Base-by-base conservation (phyloP, 2,888 invertebrate genomes). In the Scaptomyza caliginosa region DNA sequence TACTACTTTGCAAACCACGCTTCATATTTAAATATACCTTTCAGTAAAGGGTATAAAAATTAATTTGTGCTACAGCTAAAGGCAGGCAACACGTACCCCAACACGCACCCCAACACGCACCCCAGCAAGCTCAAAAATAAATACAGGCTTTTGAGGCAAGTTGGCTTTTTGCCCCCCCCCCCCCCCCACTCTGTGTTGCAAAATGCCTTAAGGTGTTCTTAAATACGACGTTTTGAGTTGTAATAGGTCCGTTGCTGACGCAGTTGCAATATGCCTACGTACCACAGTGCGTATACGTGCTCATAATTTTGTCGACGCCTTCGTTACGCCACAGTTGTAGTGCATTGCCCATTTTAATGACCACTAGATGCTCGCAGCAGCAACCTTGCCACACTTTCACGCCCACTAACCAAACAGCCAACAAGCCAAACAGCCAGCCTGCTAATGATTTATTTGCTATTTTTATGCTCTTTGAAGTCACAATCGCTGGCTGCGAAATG, bases 401-500 rank as follows among this genome's bases (percentile, higher is more conserved):
- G 56, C 60, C 70, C 63, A 52, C 17, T n/a, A 16, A 5, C 7
- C 32, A 13, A 13, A 1, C 32, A 32, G 4, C 13, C 30, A n/a
- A 19, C 52, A 40, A 54, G 72, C 65, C 32, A 32, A 2, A 10
- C 30, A n/a, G 13, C 52, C 45, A 54, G 72, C 65, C 77, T 71
- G 80, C 80, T 83, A 78, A 83, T 81, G 81, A 83, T 81, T 83
- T 83, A 83, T 76, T 69, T 74, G 76, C 71, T 71, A 76, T 80
- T 81, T 81, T 82, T 76, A 63, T 58, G 82, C 59, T 43, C 60
- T 45, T 64, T 75, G 43, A 48, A 58, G 72, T 67, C 39, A 36
- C 16, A 11, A 8, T 26, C 24, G 2, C 6, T 8, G 16, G 4
- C 24, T 6, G 23, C 3, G 7, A 49, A 45, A n/a, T 1, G 32